These are phyloP conservation scores for Loriculus beryllinus DNA, from an alignment of 2,797 vertebrate species.

Conservation along the genomic window DNA sequence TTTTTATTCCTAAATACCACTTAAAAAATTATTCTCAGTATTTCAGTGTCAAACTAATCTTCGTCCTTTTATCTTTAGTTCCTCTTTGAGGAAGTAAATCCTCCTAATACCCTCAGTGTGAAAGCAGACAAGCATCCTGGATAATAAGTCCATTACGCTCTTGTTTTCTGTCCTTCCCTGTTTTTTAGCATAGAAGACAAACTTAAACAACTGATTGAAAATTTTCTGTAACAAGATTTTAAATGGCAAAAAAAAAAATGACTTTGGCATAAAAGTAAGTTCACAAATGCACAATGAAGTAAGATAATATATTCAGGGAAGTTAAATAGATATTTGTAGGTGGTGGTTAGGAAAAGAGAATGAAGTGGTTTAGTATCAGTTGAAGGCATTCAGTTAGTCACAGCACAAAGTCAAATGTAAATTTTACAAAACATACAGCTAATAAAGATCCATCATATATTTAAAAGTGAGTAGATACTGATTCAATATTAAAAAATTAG, in stretches of 20 bases:
- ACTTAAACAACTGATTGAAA: conserved; percentile 53
- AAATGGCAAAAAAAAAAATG: conserved; percentile 52
- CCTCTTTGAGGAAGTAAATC: conserved; percentile 57
- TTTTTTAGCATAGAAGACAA: conserved; percentile 3
- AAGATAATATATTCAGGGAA: not conserved
- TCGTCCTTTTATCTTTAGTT: conserved; percentile 48
- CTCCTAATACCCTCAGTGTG: conserved; percentile 9
- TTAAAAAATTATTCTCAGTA: not conserved
- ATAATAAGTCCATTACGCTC: conserved; percentile 16
- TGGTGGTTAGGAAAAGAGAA: not conserved
- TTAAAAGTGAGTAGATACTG: not conserved
- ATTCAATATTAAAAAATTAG: not conserved
- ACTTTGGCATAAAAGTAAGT: not conserved
- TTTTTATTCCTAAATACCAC: not conserved
- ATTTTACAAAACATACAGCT: not conserved
- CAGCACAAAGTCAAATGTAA: not conserved
- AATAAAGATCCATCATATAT: not conserved
- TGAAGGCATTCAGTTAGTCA: not conserved
- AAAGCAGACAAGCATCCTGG: conserved; percentile 7
- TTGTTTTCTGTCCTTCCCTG: conserved; percentile 22
- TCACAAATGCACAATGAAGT: not conserved
- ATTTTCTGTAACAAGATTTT: conserved; percentile 50
- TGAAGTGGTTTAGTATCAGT: not conserved
- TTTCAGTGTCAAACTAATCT: conserved; percentile 31
- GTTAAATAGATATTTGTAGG: conserved; percentile 17